Conservation (phyloP, 2,113 vertebrate genomes). For the Peromyscus maniculatus region DNA sequence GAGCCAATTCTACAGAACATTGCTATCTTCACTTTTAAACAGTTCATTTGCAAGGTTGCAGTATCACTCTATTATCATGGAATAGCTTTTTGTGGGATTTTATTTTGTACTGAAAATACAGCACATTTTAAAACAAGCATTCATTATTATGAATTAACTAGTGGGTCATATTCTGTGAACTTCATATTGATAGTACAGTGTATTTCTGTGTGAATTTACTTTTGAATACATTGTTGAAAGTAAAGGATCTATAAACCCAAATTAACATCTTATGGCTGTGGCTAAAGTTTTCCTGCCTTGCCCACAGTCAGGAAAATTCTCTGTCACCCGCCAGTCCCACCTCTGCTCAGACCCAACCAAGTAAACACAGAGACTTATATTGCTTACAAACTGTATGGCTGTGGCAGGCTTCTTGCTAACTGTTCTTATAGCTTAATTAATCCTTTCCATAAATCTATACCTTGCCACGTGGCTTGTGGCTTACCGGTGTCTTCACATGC, state of each 20-base stretch:
- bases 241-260: neutral
- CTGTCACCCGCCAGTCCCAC: too few species aligned
- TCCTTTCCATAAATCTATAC: too few species aligned
- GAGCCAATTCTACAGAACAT: neutral
- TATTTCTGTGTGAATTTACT: neutral
- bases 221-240: neutral
- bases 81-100: neutral
- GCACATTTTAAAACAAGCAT: neutral
- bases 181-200: neutral
- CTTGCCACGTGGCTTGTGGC: too few species aligned
- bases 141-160: neutral
- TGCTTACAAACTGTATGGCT: too few species aligned
- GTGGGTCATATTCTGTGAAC: neutral
- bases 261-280: neutral
- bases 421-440: too few species aligned
- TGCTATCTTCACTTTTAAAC: constrained; percentile 38
- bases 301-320: too few species aligned
- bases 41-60: constrained; percentile 7
- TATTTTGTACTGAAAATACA: neutral
- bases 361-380: too few species aligned
- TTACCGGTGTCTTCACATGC: too few species aligned
- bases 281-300: too few species aligned
- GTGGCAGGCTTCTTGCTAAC: too few species aligned
- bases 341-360: too few species aligned
- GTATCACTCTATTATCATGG: neutral